phyloP scores from a whole-genome alignment of 2,797 vertebrate species.

The Podarcis lilfordi region DNA sequence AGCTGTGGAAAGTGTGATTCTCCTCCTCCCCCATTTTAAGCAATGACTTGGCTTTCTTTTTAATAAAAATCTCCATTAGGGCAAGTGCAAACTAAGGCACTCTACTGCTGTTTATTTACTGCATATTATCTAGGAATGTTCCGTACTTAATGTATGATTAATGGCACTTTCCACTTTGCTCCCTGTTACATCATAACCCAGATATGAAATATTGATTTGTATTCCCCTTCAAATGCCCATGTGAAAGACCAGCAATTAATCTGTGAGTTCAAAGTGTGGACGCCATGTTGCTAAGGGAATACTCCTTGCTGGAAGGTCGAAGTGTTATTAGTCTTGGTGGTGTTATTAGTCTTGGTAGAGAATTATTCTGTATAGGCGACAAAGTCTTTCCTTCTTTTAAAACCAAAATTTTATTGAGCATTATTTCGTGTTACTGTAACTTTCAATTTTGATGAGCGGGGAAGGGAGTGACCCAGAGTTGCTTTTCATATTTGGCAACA shows the following conservation, averaged over 20 bases:
- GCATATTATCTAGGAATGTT: slow-evolving; percentile 24
- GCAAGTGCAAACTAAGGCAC: slow-evolving; percentile 28
- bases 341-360: background rate
- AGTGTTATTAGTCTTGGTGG: background rate
- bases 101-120: slow-evolving; percentile 14
- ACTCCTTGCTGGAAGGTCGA: background rate
- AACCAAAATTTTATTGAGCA: background rate
- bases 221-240: slow-evolving; percentile 33
- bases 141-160: slow-evolving; percentile 34
- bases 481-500: background rate
- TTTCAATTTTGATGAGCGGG: background rate
- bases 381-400: background rate
- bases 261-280: slow-evolving; percentile 29
- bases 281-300: slow-evolving; percentile 17
- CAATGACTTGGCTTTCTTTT: slow-evolving; percentile 29
- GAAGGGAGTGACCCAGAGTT: background rate
- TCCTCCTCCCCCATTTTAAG: slow-evolving; percentile 26
- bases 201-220: slow-evolving; percentile 25
- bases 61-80: slow-evolving; percentile 22
- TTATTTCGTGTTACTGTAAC: background rate
- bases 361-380: background rate
- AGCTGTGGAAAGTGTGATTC: slow-evolving; percentile 36
- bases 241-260: slow-evolving; percentile 40
- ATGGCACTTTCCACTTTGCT: slow-evolving; percentile 14
- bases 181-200: slow-evolving; percentile 40